Percentiles rank a stretch among this genome's conserved stretches.
Conservation (phyloP, 2,888 invertebrate genomes). For the Thecophora atra region DNA sequence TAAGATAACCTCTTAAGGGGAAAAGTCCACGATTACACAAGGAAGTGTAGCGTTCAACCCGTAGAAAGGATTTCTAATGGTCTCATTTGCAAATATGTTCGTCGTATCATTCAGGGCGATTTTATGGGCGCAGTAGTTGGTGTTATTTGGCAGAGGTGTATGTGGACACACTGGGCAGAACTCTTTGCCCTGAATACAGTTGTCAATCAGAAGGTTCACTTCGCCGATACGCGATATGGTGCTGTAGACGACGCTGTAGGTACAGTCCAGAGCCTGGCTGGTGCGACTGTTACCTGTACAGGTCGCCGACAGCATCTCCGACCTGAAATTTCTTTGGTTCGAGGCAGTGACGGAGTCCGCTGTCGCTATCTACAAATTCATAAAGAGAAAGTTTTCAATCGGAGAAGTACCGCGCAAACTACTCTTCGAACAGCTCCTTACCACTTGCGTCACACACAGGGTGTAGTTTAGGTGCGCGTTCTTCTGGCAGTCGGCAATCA, state of each 20-base stretch:
- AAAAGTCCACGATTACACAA: no score
- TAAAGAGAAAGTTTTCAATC: background rate
- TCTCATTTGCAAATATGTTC: no score
- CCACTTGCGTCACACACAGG: slow-evolving; percentile 41
- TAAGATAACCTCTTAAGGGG: no score
- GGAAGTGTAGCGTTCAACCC: no score
- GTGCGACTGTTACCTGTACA: slow-evolving; percentile 34
- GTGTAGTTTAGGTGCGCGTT: slow-evolving; percentile 36
- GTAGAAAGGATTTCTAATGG: no score
- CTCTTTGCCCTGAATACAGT: slow-evolving; percentile 37
- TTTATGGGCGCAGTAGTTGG: no score
- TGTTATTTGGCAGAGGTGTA: background rate
- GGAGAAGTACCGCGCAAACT: no score
- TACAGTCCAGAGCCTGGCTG: slow-evolving; percentile 36
- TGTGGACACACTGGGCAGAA: slow-evolving; percentile 18
- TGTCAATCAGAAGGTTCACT: slow-evolving; percentile 32
- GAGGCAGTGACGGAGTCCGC: slow-evolving; percentile 22
- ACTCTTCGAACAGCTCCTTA: slow-evolving; percentile 30
- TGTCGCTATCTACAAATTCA: slow-evolving; percentile 18
- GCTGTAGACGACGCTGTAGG: slow-evolving; percentile 19
- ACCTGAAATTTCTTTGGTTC: slow-evolving; percentile 33
- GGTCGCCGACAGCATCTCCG: slow-evolving; percentile 21
- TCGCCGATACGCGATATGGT: slow-evolving; percentile 34
- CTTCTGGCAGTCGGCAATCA: slow-evolving; percentile 36
- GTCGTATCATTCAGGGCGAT: no score